Conservation (phyloP, 1,140 invertebrate species). For the Aphidius ervi region DNA sequence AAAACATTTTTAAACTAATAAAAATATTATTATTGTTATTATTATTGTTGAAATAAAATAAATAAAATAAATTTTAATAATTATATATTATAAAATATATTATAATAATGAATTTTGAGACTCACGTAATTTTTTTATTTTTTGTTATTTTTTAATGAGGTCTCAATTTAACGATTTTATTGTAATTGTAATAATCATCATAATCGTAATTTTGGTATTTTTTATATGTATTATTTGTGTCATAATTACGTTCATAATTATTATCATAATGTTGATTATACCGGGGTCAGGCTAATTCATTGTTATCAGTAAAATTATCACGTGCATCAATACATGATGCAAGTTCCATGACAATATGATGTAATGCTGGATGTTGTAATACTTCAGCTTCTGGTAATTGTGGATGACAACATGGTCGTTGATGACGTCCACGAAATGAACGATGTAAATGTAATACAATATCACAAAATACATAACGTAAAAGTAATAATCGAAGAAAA, state of each 20-base stretch:
- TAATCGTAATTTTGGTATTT: constrained; percentile 48
- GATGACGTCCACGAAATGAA: constrained; percentile 74
- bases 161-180: constrained; percentile 51
- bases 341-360: constrained; percentile 77
- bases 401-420: constrained; percentile 80
- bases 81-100: constrained; percentile 5
- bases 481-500: constrained; percentile 80
- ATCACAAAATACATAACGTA: constrained; percentile 92
- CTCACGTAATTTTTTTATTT: constrained; percentile 16
- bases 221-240: constrained; percentile 37
- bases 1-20: constrained; percentile 20
- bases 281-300: constrained; percentile 69
- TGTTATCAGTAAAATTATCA: constrained; percentile 67
- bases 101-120: constrained; percentile 31
- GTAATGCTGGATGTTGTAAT: constrained; percentile 79
- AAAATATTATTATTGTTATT: constrained; percentile 12
- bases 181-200: constrained; percentile 48
- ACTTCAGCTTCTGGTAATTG: constrained; percentile 83
- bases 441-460: constrained; percentile 82
- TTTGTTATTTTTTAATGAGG: constrained; percentile 41
- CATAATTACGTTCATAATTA: constrained; percentile 30
- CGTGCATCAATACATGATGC: constrained; percentile 77
- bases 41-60: not conserved
- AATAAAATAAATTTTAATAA: not conserved
- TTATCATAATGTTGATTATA: constrained; percentile 34